Evolutionary conservation across 2,797 vertebrate species (phyloP).

Genomic region (Dendrocincla fuliginosa): DNA sequence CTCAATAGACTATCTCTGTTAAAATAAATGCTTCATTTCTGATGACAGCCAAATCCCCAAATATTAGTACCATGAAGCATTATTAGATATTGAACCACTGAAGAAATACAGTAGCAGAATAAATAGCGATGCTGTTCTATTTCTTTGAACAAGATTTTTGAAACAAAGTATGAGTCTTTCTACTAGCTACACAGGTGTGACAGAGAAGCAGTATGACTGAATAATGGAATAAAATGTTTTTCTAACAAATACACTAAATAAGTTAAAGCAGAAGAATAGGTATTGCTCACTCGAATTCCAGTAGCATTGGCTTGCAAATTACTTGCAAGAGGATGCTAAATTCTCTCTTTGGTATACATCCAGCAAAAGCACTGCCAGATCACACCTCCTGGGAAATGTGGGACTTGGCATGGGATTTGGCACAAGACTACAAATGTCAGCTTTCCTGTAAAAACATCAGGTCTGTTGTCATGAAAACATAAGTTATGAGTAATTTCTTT

Average conservation of each 20-base stretch:
- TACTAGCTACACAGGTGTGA: background rate
- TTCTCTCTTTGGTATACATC: background rate
- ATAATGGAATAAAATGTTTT: background rate
- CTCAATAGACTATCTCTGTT: constrained; percentile 61
- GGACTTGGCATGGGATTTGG: constrained; percentile 1
- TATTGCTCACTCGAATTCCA: background rate
- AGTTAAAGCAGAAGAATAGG: background rate
- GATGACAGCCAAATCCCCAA: constrained; percentile 64
- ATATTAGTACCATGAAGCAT: constrained; percentile 1
- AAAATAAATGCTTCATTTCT: constrained; percentile 64
- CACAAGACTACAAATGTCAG: background rate
- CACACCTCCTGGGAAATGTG: constrained; percentile 1
- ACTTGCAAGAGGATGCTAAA: background rate
- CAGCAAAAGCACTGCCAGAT: background rate
- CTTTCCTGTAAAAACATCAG: constrained; percentile 11
- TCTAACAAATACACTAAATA: background rate
- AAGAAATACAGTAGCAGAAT: background rate
- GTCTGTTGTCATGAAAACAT: constrained; percentile 19
- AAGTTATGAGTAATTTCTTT: constrained; percentile 49
- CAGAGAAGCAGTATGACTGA: background rate
- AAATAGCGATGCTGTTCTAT: background rate
- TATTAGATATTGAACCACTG: constrained; percentile 7
- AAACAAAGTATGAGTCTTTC: background rate
- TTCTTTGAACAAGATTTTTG: constrained; percentile 5
- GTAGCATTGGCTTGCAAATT: background rate